Evolutionary conservation across 2,888 invertebrate genomes (phyloP).

Genomic region (Stomorhina lunata): DNA sequence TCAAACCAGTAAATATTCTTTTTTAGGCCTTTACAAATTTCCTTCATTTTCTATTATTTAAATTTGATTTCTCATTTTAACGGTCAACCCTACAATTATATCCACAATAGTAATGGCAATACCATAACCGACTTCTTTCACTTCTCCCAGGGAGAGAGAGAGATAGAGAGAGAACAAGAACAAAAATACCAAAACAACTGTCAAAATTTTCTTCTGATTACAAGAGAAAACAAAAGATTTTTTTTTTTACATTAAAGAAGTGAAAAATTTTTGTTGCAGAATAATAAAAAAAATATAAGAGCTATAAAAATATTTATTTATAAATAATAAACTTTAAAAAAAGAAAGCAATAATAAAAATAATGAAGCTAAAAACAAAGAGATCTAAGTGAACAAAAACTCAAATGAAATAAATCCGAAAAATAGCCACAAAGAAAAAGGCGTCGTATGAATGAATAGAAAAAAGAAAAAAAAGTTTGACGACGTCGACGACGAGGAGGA

Average conservation of each 20-base stretch:
- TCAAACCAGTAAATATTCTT: too few species aligned
- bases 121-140: too few species aligned
- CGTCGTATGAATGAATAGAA: conserved; percentile 39
- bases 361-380: conserved; percentile 27
- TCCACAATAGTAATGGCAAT: background rate
- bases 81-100: background rate
- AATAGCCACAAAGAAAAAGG: conserved; percentile 49
- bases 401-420: conserved; percentile 4
- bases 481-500: conserved; percentile 45
- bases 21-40: too few species aligned
- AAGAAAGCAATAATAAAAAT: conserved; percentile 29
- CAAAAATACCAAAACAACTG: conserved; percentile 16
- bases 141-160: too few species aligned
- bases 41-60: too few species aligned
- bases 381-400: conserved; percentile 6
- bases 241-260: conserved; percentile 39
- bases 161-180: background rate
- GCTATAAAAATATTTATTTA: conserved; percentile 12
- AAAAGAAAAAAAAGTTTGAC: conserved; percentile 18
- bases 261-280: conserved; percentile 39
- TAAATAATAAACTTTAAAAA: conserved; percentile 13
- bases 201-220: conserved; percentile 46
- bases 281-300: conserved; percentile 10
- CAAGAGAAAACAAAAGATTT: conserved; percentile 59
- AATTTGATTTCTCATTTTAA: too few species aligned